These are phyloP conservation scores for Mus spicilegus DNA, from an alignment of 2,113 vertebrate species.

Conservation along the genomic window DNA sequence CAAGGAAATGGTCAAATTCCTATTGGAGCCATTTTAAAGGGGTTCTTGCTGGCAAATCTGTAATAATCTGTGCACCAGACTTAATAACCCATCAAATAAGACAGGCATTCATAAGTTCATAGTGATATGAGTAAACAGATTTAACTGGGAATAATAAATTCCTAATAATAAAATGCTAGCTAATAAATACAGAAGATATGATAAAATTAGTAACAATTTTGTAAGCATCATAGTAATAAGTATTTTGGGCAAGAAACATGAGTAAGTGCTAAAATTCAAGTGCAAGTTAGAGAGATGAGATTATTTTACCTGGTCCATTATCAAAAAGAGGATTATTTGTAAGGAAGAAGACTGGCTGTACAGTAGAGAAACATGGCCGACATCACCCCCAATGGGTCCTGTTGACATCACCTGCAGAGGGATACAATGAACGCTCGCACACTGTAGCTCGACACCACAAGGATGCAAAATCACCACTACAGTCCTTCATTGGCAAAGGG, in stretches of 20 bases:
- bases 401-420: neutral
- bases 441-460: neutral
- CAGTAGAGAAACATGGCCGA: neutral
- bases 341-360: conserved; percentile 10
- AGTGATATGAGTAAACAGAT: conserved; percentile 4
- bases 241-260: neutral
- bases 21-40: neutral
- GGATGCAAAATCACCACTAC: neutral
- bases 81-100: neutral
- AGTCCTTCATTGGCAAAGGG: neutral
- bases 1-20: conserved; percentile 8
- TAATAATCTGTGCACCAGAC: neutral
- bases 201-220: conserved; percentile 38
- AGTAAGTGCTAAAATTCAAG: conserved; percentile 33
- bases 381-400: neutral
- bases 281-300: conserved; percentile 6
- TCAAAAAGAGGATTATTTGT: neutral
- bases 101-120: neutral
- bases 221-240: neutral
- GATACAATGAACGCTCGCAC: neutral
- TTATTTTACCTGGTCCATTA: neutral
- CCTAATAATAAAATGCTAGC: neutral
- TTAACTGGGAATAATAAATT: neutral
- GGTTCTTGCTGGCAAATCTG: neutral
- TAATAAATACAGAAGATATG: neutral